Percentiles rank a stretch among this genome's conserved stretches.
phyloP scores from a whole-genome alignment of 1,140 invertebrate genomes.

The Drosophila bocqueti region DNA sequence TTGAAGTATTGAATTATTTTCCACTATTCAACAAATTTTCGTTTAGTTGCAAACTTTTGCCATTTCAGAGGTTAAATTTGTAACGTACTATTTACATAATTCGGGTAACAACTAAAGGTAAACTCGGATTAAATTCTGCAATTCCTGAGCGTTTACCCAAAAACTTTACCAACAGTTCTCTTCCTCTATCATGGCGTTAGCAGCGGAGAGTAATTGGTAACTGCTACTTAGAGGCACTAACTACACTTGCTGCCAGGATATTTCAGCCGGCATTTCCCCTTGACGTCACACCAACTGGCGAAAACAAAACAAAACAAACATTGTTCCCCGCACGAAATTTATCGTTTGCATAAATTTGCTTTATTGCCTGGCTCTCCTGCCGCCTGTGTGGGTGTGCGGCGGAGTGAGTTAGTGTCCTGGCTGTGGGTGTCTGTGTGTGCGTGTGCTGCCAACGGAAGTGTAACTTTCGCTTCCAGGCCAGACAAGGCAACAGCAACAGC shows the following conservation, averaged over 20 bases:
- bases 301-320: slow-evolving; percentile 75
- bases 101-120: too few species aligned
- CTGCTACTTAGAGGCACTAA: slow-evolving; percentile 63
- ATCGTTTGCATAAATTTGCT: slow-evolving; percentile 85
- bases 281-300: slow-evolving; percentile 45
- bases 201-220: slow-evolving; percentile 48
- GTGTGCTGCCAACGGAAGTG: slow-evolving; percentile 64
- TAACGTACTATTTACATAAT: background rate
- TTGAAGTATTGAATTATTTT: slow-evolving; percentile 1
- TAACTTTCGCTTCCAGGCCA: slow-evolving; percentile 73
- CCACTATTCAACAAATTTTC: background rate
- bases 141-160: background rate
- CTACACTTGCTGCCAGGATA: slow-evolving; percentile 46
- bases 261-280: slow-evolving; percentile 17
- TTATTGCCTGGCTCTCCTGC: slow-evolving; percentile 71
- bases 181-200: slow-evolving; percentile 1
- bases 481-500: slow-evolving; percentile 59
- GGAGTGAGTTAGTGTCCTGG: slow-evolving; percentile 18
- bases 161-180: slow-evolving; percentile 8
- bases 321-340: slow-evolving; percentile 78
- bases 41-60: background rate
- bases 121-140: background rate
- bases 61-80: background rate
- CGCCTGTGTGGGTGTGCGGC: slow-evolving; percentile 27
- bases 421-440: slow-evolving; percentile 31